Base-by-base conservation (phyloP, 2,113 vertebrate genomes). In the Stigmatopora argus region DNA sequence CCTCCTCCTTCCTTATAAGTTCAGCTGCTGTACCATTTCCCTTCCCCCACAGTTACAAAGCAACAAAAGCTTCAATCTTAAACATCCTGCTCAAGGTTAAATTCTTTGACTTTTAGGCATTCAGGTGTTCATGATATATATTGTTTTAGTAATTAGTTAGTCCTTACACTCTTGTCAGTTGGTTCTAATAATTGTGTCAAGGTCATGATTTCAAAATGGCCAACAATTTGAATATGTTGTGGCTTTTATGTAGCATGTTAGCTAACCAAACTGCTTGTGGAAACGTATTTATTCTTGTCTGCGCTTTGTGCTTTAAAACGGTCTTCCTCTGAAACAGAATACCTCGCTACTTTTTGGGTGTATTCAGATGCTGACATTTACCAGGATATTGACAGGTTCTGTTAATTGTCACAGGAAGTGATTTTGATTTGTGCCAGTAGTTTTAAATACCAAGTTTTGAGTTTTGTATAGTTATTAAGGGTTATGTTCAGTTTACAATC, bases 1-100 rank as follows among this genome's bases (percentile, higher is more conserved):
- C 85, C 82, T 44, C 57, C n/a, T 76, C 67, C 38, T 71, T 71
- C 67, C 52, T 74, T 69, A 75, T 68, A 73, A 80, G 62, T 69
- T 71, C 64, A 71, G 62, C 21, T 69, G 58, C 70, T 53, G 69
- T 67, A 62, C 67, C 75, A 18, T 15, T 62, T 76, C 67, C 47
- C 63, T 72, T 70, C 69, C 69, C 55, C 58, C 38, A 68, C 67
- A 71, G 68, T 71, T 71, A 79, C 44, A 71, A 73, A 79, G 57
- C 73, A 62, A 71, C 65, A 72, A 83, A 64, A 78, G 74, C 72
- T 80, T 74, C 59, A 77, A 41, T 73, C 65, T 63, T 65, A 61
- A 61, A 61, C 62, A 67, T 77, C 66, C 71, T 75, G 67, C 75
- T 59, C 45, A 80, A 85, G 71, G 70, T 78, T 66, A 46, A 19